Base-by-base conservation (phyloP, 1,140 invertebrate genomes). In the Lethocerus indicus region DNA sequence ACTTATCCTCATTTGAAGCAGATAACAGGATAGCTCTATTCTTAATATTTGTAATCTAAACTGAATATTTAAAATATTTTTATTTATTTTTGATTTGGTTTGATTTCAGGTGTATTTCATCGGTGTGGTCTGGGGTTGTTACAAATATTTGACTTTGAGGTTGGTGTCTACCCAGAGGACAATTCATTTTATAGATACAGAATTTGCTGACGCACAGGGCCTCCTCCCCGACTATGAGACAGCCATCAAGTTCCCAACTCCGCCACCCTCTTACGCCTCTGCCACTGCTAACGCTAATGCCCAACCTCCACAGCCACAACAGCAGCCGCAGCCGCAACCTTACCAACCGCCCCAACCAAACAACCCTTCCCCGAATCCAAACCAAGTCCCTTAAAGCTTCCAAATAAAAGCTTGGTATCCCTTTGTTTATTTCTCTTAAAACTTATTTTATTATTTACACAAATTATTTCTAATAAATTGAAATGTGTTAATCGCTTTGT, bases 51-150 rank as follows among this genome's bases (percentile, higher is more conserved):
- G 16, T 40, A 3, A 18, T 18, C 24, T 41, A 18, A 41, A 18
- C 20, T 4, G 16, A 2, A 18, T 32, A 12, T 18, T 18, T 41
- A 41, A 18, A 2, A 20, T 18, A 41, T 21, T 20, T 3, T 3
- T 18, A 20, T 3, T 41, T 3, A 16, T 2, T 41, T 9, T 32
- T 32, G n/a, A 32, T 32, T 9, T 9, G 29, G 20, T 40, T 32
- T n/a, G 9, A 32, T 12, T 46, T n/a, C 64, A 84, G 79, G 78
- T 75, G 7, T 86, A 86, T 62, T 79, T 82, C 61, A 81, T 87
- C 63, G 75, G 76, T 54, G 73, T 86, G 51, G 81, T 90, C 16
- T 90, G 87, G 87, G 74, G 83, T 40, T 89, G 85, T 69, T 88
- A 89, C 70, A 88, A 87, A 65, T 90, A 82, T 64, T 67, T 89